Conservation (phyloP, 1,140 invertebrate species). For the Drosophila albomicans region DNA sequence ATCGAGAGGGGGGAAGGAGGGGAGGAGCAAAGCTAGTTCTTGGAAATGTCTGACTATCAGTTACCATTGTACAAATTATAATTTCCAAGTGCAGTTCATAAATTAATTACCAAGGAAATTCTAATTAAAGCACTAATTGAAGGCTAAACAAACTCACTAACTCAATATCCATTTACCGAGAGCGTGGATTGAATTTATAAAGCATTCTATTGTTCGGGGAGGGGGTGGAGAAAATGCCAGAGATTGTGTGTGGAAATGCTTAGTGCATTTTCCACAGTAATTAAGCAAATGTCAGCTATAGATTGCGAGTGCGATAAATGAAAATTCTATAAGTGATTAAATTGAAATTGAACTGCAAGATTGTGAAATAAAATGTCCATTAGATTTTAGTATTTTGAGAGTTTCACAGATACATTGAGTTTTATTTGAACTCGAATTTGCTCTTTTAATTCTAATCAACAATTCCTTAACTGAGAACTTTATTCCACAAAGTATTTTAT, state of each 20-base stretch:
- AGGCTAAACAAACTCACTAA: conserved; percentile 34
- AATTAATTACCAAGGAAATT: conserved; percentile 23
- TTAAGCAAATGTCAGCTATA: background rate
- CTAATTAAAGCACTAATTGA: conserved; percentile 40
- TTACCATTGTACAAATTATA: conserved; percentile 21
- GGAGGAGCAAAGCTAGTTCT: conserved; percentile 4
- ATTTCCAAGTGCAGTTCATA: conserved; percentile 10
- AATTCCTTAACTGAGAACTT: too few relatives aligned
- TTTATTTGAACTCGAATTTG: too few relatives aligned
- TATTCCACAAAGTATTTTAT: too few relatives aligned
- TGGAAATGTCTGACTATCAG: conserved; percentile 31
- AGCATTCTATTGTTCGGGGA: background rate
- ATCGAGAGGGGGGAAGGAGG: too few relatives aligned
- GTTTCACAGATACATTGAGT: too few relatives aligned
- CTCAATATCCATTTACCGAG: conserved; percentile 21
- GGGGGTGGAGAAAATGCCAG: background rate
- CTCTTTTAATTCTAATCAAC: too few relatives aligned
- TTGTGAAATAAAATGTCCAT: too few relatives aligned
- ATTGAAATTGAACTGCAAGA: too few relatives aligned
- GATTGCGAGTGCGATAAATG: background rate
- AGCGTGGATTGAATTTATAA: background rate
- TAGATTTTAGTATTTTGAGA: too few relatives aligned
- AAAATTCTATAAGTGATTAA: too few relatives aligned
- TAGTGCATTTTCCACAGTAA: background rate
- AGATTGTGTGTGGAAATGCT: conserved; percentile 1